A percentile compares a stretch with the other conserved stretches of the same genome.
Conservation (phyloP, 2,888 invertebrate genomes). For the Papilio demoleus region DNA sequence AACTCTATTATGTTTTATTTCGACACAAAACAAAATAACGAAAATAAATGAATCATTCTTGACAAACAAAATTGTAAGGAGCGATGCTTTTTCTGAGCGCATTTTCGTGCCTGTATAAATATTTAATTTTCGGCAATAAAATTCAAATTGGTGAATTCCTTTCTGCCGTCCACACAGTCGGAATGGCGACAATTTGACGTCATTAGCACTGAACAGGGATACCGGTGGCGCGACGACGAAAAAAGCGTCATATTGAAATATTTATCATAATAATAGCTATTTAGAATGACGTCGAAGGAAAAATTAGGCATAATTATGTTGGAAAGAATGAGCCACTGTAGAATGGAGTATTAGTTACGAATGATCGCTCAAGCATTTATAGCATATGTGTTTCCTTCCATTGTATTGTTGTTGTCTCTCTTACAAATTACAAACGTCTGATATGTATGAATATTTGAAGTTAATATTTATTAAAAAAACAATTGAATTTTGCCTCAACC, state of each 20-base stretch:
- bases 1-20: neutral
- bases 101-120: conserved; percentile 59
- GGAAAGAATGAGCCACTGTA: conserved; percentile 34
- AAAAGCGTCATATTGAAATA: conserved; percentile 63
- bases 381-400: conserved; percentile 41
- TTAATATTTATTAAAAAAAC: too few species aligned
- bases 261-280: conserved; percentile 44
- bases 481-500: too few species aligned
- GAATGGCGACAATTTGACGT: conserved; percentile 63
- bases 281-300: conserved; percentile 36
- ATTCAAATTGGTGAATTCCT: conserved; percentile 60
- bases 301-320: conserved; percentile 39
- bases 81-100: conserved; percentile 43
- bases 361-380: conserved; percentile 35
- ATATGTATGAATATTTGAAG: too few species aligned
- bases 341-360: conserved; percentile 41
- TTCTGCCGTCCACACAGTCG: conserved; percentile 58
- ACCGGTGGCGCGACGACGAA: conserved; percentile 59
- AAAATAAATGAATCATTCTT: neutral
- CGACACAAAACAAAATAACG: neutral
- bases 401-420: conserved; percentile 34
- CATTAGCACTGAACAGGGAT: conserved; percentile 71
- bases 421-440: too few species aligned
- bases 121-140: conserved; percentile 63
- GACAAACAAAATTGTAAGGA: conserved; percentile 21